These are phyloP conservation scores for Anthophora plumipes DNA, from an alignment of 2,888 invertebrate genomes.

Conservation along the genomic window DNA sequence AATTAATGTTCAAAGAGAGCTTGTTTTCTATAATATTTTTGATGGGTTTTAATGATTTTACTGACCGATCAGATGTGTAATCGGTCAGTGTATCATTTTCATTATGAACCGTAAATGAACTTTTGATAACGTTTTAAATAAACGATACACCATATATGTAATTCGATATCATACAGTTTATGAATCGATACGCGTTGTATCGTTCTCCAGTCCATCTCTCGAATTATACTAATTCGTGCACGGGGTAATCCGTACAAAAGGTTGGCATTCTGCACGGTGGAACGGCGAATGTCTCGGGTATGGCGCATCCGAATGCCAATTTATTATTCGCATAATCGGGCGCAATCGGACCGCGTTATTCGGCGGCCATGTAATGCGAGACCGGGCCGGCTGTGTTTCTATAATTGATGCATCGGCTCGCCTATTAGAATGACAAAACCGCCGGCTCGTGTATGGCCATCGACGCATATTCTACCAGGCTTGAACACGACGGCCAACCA, in stretches of 20 bases:
- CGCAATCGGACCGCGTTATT: slow-evolving; percentile 80
- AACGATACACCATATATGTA: not conserved
- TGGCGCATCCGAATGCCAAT: slow-evolving; percentile 74
- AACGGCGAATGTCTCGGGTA: slow-evolving; percentile 65
- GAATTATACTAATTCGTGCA: slow-evolving; percentile 47
- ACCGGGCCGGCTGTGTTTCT: slow-evolving; percentile 78
- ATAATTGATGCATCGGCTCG: slow-evolving; percentile 82
- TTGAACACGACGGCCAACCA: slow-evolving; percentile 56
- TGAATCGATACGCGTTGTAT: slow-evolving; percentile 12
- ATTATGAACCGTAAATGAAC: not conserved
- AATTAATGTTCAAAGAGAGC: too few species aligned
- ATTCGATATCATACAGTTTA: slow-evolving; percentile 11
- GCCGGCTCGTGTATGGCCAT: slow-evolving; percentile 70
- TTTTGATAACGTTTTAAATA: not conserved
- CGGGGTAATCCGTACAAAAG: slow-evolving; percentile 44
- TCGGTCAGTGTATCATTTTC: not conserved
- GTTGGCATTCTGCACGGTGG: slow-evolving; percentile 36
- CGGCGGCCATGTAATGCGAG: slow-evolving; percentile 77
- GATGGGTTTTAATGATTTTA: too few species aligned
- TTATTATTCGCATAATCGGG: slow-evolving; percentile 82
- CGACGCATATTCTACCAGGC: slow-evolving; percentile 64
- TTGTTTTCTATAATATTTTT: too few species aligned
- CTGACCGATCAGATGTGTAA: too few species aligned
- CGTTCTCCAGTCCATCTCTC: not conserved
- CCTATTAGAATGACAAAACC: slow-evolving; percentile 82